Conservation (phyloP, 2,888 invertebrate genomes). For the Microctonus aethiopoides region DNA sequence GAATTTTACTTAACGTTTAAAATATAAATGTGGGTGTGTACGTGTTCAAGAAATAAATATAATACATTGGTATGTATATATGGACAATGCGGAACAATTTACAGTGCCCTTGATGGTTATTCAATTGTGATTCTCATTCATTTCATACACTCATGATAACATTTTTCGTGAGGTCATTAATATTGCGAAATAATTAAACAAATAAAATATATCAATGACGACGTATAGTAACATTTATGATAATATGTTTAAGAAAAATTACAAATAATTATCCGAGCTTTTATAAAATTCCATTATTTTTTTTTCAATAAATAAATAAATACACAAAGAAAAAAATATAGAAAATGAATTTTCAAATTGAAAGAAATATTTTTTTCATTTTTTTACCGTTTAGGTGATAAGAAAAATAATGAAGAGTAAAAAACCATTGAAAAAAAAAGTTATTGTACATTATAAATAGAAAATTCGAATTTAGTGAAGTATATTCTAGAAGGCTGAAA, state of each 20-base stretch:
- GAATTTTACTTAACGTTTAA: background rate
- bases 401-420: background rate
- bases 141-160: background rate
- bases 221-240: background rate
- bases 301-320: background rate
- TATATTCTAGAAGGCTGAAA: no score
- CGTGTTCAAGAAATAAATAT: no score
- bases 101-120: background rate
- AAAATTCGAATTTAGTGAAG: no score
- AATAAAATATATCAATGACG: background rate
- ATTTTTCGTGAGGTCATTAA: background rate
- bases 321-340: background rate
- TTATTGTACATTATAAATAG: no score
- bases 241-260: background rate
- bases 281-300: background rate
- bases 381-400: background rate
- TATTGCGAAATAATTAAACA: background rate
- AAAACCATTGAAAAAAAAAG: no score
- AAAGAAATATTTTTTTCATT: background rate
- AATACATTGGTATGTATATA: no score
- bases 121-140: background rate
- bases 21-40: background rate
- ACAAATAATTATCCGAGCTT: no score
- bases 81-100: no score
- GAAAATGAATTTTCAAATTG: background rate